These are phyloP conservation scores for Cybosia mesomella DNA, from an alignment of 2,888 invertebrate genomes.

Conservation along the genomic window DNA sequence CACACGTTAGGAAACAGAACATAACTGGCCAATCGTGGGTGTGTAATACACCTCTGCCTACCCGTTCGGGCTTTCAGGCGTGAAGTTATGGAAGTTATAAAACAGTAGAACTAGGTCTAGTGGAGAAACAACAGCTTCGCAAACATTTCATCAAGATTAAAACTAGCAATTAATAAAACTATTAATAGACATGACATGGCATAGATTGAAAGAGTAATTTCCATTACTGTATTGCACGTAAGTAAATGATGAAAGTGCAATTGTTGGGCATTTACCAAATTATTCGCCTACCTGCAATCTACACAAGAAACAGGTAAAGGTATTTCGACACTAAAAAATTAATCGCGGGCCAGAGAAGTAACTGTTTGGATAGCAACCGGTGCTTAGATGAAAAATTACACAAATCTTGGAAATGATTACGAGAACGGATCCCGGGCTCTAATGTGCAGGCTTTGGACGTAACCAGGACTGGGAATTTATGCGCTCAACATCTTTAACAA, in stretches of 20 bases:
- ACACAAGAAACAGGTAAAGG: not conserved
- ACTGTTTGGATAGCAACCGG: not conserved
- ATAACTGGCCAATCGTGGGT: too few relatives aligned
- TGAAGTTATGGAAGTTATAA: too few relatives aligned
- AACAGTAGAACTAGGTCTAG: not conserved
- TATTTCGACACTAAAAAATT: not conserved
- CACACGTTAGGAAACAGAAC: not conserved
- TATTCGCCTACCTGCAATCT: constrained; percentile 8
- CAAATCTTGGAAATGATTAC: too few relatives aligned
- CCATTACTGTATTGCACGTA: constrained; percentile 7
- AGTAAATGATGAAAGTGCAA: constrained; percentile 9
- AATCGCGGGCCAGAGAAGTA: not conserved
- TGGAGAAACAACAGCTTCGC: not conserved
- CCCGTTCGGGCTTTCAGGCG: too few relatives aligned
- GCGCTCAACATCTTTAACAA: too few relatives aligned
- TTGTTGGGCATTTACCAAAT: constrained; percentile 11
- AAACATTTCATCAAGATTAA: not conserved
- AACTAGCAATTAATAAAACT: not conserved
- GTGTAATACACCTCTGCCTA: too few relatives aligned
- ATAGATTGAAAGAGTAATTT: constrained; percentile 5
- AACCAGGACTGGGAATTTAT: too few relatives aligned
- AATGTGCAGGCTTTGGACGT: too few relatives aligned
- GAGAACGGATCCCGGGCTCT: too few relatives aligned
- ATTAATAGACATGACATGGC: not conserved
- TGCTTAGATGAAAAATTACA: too few relatives aligned